Evolutionary conservation across 2,113 vertebrate genomes (phyloP), one percentile per base, ranked within the genome.

Genomic region (Setophaga kirtlandii): DNA sequence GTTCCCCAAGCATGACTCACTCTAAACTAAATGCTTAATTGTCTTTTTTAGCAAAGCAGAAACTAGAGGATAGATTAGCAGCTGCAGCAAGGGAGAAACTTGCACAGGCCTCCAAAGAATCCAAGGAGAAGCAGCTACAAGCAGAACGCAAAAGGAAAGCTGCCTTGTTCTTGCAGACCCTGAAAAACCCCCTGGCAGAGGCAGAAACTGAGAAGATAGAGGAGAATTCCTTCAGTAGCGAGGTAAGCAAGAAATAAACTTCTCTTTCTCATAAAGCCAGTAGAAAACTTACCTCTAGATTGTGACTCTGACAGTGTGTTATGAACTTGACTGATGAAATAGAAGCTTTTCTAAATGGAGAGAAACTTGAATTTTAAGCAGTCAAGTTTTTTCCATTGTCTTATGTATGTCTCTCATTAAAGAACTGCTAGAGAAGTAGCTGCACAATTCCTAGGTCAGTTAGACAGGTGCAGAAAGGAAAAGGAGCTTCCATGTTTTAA

Each of bases 81-180:
- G 99, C 99, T n/a, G 99, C 99, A 19, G 99, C 99, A 44, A 97
- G 99, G 70, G 99, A 99, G 87, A 99, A 99, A 96, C 98, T 99
- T 80, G 99, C 99, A 52, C 99, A 99, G 96, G 99, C 99, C 4
- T 99, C 99, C 49, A 99, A 99, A 97, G 99, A 99, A 94, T 99
- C 99, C 5, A 99, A 99, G 94, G 99, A 99, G 95, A 99, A 99
- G 95, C 99, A 99, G 96, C 98, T 99, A 10, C 99, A 99, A 95
- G 99, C 99, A 0, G 99, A 99, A 93, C 98, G 99, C 63, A 99
- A 99, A 92, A 98, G 99, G 96, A 99, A 99, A 93, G 99, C 99
- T 0, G 99, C 99, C 1, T 97, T 99, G 42, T 99, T 99, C 93
- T 97, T 99, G 39, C 99, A 99, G 86, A 99, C 98, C 46, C 97